phyloP scores from a whole-genome alignment of 2,797 vertebrate genomes.

The Spinibarbus caldwelli region DNA sequence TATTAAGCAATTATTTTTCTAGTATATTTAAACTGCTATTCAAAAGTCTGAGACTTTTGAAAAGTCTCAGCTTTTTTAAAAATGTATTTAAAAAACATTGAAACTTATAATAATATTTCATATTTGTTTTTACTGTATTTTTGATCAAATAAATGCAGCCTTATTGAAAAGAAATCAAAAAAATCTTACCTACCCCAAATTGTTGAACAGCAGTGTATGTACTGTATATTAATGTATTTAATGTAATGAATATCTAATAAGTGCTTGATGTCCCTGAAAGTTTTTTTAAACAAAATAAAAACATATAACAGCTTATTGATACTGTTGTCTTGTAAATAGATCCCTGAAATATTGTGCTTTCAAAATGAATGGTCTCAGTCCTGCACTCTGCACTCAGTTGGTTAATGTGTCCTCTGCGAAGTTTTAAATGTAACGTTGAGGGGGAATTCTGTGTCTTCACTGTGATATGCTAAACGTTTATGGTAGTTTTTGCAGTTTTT shows the following conservation, averaged over 20 bases:
- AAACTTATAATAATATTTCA: not conserved
- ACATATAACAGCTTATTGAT: not conserved
- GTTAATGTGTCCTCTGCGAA: conserved; percentile 54
- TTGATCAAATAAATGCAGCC: not conserved
- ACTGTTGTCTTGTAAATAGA: conserved; percentile 9
- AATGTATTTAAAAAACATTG: not conserved
- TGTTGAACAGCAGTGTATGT: not conserved
- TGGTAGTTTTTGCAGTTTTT: not conserved
- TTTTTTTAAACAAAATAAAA: not conserved
- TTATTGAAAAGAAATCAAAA: not conserved
- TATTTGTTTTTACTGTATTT: not conserved
- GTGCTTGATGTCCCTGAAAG: not conserved
- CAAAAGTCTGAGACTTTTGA: too few relatives aligned
- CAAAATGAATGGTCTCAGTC: conserved; percentile 1
- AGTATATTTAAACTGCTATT: not conserved
- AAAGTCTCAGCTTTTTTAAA: too few relatives aligned
- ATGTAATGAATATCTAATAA: not conserved
- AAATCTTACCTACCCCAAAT: not conserved
- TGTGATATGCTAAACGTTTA: not conserved
- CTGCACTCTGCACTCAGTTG: conserved; percentile 51
- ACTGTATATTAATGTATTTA: not conserved
- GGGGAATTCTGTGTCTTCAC: conserved; percentile 71
- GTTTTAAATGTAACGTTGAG: conserved; percentile 58
- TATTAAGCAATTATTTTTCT: not conserved
- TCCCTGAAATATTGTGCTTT: conserved; percentile 25